Evolutionary conservation across 1,140 invertebrate genomes (phyloP), one percentile per base, ranked within the genome.

Genomic region (Phortica variegata): DNA sequence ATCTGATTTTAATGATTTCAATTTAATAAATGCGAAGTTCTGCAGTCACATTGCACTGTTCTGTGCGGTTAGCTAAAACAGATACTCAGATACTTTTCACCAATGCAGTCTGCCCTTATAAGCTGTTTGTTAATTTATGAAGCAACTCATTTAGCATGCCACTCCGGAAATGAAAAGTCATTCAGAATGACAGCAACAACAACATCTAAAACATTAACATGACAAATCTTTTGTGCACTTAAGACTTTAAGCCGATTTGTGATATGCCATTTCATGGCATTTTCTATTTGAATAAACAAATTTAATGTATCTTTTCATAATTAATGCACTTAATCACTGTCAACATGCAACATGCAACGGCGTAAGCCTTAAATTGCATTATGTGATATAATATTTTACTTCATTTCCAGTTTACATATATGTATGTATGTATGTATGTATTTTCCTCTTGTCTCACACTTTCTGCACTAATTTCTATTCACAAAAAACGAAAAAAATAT

Each of bases 21-120:
- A 52, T 57, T 62, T 58, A 54, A 57, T 68, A 52, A 63, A 60
- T 68, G n/a, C n/a, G n/a, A n/a, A n/a, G n/a, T n/a, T n/a, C n/a
- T n/a, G n/a, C n/a, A n/a, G n/a, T n/a, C n/a, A n/a, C n/a, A 68
- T 60, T 60, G 26, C 54, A 60, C 53, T 60, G 47, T 52, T 20
- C 43, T 31, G 32, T 29, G 29, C 31, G n/a, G 32, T 43, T n/a
- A n/a, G n/a, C n/a, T n/a, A n/a, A n/a, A n/a, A n/a, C n/a, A n/a
- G n/a, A n/a, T n/a, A n/a, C n/a, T n/a, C n/a, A n/a, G n/a, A n/a
- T n/a, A n/a, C n/a, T n/a, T n/a, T n/a, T n/a, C n/a, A n/a, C n/a
- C n/a, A n/a, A n/a, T n/a, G n/a, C n/a, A n/a, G n/a, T n/a, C n/a
- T n/a, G n/a, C n/a, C n/a, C n/a, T n/a, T n/a, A n/a, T n/a, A n/a